Conservation (phyloP, 92 coral and sea anemone species). For the Micromussa lordhowensis region DNA sequence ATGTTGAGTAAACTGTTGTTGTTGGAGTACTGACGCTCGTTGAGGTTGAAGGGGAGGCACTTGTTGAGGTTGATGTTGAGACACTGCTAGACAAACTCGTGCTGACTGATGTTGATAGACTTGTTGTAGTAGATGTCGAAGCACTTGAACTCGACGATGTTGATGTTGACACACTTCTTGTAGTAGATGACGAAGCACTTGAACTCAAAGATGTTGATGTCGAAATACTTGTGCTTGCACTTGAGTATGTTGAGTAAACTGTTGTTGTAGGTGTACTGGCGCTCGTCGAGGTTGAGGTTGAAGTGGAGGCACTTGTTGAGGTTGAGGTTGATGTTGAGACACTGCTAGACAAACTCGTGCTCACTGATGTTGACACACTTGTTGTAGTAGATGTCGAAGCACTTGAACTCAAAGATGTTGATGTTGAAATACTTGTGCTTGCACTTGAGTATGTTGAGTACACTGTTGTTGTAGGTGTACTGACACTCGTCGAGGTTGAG, state of each 20-base stretch:
- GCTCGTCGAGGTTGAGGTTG: neutral
- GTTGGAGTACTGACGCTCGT: neutral
- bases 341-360: neutral
- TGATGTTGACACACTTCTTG: neutral
- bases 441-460: neutral
- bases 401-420: constrained; percentile 4
- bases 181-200: neutral
- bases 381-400: constrained; percentile 33
- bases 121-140: neutral
- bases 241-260: neutral
- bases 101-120: neutral
- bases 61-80: neutral
- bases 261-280: constrained; percentile 12
- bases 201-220: neutral
- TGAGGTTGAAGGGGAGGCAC: neutral
- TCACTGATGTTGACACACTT: constrained; percentile 18
- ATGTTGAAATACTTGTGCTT: constrained; percentile 17
- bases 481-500: constrained; percentile 7
- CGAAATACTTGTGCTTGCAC: constrained; percentile 32
- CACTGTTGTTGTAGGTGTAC: neutral
- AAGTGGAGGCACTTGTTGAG: neutral
- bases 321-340: neutral
- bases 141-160: neutral
- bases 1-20: neutral
- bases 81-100: constrained; percentile 9